phyloP scores from a whole-genome alignment of 2,113 vertebrate genomes.

The Heterotilapia buettikoferi region DNA sequence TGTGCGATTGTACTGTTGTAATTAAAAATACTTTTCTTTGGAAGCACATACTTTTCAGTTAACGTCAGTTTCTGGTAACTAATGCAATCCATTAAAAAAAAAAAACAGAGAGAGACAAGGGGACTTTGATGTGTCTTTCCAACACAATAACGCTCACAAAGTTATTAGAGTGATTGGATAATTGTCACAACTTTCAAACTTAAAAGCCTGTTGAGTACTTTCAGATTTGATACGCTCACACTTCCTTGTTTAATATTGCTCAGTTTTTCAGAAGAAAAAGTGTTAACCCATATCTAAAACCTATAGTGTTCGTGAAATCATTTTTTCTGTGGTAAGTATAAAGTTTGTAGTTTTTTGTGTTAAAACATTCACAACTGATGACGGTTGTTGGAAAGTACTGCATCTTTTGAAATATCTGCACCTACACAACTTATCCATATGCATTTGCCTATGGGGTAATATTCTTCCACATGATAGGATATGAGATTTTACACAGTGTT shows the following conservation, averaged over 20 bases:
- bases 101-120: neutral
- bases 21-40: neutral
- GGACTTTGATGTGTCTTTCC: neutral
- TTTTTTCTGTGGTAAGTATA: neutral
- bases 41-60: neutral
- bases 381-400: neutral
- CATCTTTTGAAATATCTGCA: neutral
- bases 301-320: neutral
- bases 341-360: neutral
- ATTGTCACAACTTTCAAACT: neutral
- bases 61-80: neutral
- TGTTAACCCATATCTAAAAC: constrained; percentile 29
- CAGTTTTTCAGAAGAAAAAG: constrained; percentile 13
- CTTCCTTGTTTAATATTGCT: neutral
- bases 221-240: neutral
- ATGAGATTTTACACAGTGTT: neutral
- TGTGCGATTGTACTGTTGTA: neutral
- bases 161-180: neutral
- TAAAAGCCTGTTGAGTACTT: neutral
- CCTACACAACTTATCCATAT: neutral
- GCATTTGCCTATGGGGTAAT: neutral
- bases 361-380: neutral
- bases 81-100: neutral
- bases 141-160: neutral
- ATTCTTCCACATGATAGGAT: neutral